A percentile compares a stretch with the other conserved stretches of the same genome.
These are phyloP conservation scores for Yponomeuta evonymella DNA, from an alignment of 2,888 invertebrate genomes.

Conservation along the genomic window DNA sequence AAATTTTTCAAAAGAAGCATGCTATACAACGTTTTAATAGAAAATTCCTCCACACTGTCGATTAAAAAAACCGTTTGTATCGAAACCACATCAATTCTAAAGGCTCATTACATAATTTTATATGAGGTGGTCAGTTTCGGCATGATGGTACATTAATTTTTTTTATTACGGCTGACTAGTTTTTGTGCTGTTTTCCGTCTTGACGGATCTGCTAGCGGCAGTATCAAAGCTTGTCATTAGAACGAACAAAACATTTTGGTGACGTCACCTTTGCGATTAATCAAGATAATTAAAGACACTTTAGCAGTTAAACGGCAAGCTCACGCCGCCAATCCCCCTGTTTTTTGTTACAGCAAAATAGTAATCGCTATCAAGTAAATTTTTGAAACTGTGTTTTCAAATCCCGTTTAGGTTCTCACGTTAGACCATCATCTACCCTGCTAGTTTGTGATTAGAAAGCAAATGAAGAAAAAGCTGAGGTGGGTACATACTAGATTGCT, in stretches of 20 bases:
- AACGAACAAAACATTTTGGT: background rate
- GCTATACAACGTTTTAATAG: background rate
- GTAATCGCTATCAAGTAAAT: background rate
- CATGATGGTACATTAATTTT: background rate
- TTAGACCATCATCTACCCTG: too few species aligned
- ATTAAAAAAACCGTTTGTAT: too few species aligned
- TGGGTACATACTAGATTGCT: too few species aligned
- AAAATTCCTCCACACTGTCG: background rate
- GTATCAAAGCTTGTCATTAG: background rate
- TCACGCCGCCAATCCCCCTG: background rate
- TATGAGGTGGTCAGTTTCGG: background rate
- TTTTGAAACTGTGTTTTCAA: background rate
- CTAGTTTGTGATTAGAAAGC: too few species aligned
- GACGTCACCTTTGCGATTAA: slow-evolving; percentile 1
- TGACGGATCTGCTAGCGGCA: background rate
- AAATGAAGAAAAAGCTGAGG: too few species aligned
- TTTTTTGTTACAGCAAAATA: background rate
- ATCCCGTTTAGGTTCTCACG: background rate
- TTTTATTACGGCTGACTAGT: background rate
- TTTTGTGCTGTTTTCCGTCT: background rate
- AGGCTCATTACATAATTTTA: background rate
- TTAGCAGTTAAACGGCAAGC: background rate
- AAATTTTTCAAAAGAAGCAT: background rate
- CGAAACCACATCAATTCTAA: too few species aligned
- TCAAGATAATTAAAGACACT: background rate